Evolutionary conservation across 1,140 invertebrate species (phyloP).

Genomic region (Littorina saxatilis): DNA sequence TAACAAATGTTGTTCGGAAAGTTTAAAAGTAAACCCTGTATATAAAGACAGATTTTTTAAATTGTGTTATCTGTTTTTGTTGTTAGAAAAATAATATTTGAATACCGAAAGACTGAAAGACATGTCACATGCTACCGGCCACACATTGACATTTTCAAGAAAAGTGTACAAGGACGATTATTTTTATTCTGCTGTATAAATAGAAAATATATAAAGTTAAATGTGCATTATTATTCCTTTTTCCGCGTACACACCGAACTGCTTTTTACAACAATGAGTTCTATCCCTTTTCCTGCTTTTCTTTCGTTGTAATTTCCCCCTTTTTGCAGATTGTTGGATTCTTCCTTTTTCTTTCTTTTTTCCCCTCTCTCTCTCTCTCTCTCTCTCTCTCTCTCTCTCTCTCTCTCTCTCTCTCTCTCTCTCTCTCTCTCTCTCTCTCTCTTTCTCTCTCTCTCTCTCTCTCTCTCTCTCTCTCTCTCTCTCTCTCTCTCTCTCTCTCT

Average conservation of each 20-base stretch:
- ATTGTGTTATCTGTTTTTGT: no score
- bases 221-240: no score
- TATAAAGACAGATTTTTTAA: no score
- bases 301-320: not conserved
- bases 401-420: not conserved
- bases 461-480: not conserved
- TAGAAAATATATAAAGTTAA: no score
- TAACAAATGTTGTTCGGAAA: no score
- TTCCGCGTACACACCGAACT: not conserved
- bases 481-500: not conserved
- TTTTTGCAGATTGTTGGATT: not conserved
- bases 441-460: not conserved
- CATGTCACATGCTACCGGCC: no score
- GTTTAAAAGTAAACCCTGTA: no score
- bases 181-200: no score
- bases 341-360: not conserved
- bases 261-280: not conserved
- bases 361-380: not conserved
- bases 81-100: no score
- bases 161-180: no score
- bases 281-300: not conserved
- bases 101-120: no score
- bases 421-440: not conserved
- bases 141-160: not conserved
- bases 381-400: not conserved